Evolutionary conservation across 2,888 invertebrate species (phyloP), one percentile per base, ranked within the genome.

Genomic region (Apoda limacodes): DNA sequence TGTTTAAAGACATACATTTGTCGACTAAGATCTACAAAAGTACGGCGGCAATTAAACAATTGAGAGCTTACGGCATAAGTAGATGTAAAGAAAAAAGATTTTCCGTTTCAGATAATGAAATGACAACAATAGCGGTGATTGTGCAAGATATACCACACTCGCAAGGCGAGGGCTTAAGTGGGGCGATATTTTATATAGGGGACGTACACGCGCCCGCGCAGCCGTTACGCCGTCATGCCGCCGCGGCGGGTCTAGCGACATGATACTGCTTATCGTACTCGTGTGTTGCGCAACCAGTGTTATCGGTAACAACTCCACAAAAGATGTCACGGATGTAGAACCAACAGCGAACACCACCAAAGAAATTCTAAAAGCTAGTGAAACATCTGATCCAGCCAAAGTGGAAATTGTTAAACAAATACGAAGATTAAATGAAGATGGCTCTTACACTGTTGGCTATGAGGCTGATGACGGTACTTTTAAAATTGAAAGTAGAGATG

Each of bases 391-490:
- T 44, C 85, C 87, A 28, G 76, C 83, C 22, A 88, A 89, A 64
- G 84, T 89, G 10, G 89, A 90, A 56, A 92, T 92, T 48, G 85
- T 92, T 13, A 91, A 92, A 58, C 89, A 91, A 64, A 90, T 93
- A 46, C 86, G 90, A 41, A 84, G 89, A 55, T 81, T 92, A 2
- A 92, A 92, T 58, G 88, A 89, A 29, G 92, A 92, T 56, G 92
- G 92, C 14, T 90, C 91, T 0, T 92, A 92, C 54, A 91, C 92
- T 1, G 90, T 90, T 40, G 92, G 92, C 1, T 92, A 90, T 54
- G 92, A 92, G 70, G 90, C 91, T 2, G 91, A 89, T 27, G 92
- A 92, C 60, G 92, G 92, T 3, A 89, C 90, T 0, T 92, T 92
- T 63, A 92, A 92, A 76, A 90, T 92, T 34, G 92, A 92, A 69